phyloP scores from a whole-genome alignment of 2,113 vertebrate species.

The Poeciliopsis occidentalis region DNA sequence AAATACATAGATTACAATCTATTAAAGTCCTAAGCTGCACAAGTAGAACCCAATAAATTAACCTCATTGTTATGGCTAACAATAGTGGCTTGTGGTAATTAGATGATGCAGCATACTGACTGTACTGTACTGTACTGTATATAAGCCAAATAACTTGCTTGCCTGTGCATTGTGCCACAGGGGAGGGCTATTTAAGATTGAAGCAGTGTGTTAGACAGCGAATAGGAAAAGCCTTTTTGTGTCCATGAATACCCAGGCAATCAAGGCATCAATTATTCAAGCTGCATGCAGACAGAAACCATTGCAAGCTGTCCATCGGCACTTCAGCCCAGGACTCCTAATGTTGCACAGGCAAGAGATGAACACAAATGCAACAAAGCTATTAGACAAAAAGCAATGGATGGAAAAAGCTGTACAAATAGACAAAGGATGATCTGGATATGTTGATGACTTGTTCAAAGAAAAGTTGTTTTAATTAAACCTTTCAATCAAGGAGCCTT shows the following conservation, averaged over 20 bases:
- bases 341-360: conserved; percentile 51
- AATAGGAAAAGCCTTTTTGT: conserved; percentile 78
- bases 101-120: conserved; percentile 37
- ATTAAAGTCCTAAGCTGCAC: neutral
- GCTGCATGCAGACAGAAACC: conserved; percentile 60
- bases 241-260: conserved; percentile 72
- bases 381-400: conserved; percentile 26
- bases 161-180: conserved; percentile 34
- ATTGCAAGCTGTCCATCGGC: conserved; percentile 61
- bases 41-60: conserved; percentile 13
- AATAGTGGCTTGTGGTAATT: conserved; percentile 30
- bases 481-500: conserved; percentile 31
- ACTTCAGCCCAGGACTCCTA: conserved; percentile 59
- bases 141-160: conserved; percentile 35
- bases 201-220: conserved; percentile 63
- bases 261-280: conserved; percentile 80
- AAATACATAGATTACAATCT: neutral
- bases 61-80: conserved; percentile 25
- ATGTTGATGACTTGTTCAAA: conserved; percentile 53
- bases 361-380: conserved; percentile 47
- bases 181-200: conserved; percentile 66
- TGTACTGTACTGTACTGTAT: conserved; percentile 40
- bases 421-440: conserved; percentile 41
- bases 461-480: conserved; percentile 51
- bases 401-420: conserved; percentile 39